Evolutionary conservation across 1,140 invertebrate genomes (phyloP).

Genomic region (Rhynchophorus ferrugineus): DNA sequence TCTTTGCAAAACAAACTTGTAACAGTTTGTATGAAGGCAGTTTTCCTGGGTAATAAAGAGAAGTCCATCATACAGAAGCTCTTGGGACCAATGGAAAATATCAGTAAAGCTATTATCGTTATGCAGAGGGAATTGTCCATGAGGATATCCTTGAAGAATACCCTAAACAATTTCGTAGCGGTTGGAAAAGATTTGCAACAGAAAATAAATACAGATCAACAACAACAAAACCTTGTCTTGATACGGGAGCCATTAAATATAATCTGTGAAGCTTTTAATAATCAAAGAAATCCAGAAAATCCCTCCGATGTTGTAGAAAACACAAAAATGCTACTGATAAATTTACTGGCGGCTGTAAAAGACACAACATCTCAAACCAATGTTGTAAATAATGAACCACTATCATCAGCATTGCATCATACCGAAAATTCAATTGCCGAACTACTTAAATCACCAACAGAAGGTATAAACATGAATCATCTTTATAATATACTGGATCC

Average conservation of each 20-base stretch:
- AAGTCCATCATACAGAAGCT: constrained; percentile 33
- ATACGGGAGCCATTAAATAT: background rate
- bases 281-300: constrained; percentile 9
- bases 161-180: constrained; percentile 9
- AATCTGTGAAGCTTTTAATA: background rate
- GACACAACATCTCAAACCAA: background rate
- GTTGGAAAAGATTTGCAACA: background rate
- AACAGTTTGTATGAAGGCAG: constrained; percentile 33
- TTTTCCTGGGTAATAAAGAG: constrained; percentile 22
- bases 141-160: constrained; percentile 16
- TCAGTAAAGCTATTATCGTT: constrained; percentile 29
- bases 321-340: background rate
- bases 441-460: background rate
- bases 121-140: constrained; percentile 25
- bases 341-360: background rate
- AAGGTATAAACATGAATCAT: background rate
- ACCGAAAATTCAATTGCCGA: background rate
- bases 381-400: background rate
- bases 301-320: background rate
- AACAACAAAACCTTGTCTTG: no score
- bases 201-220: background rate
- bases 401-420: background rate
- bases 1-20: constrained; percentile 33
- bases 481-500: constrained; percentile 1
- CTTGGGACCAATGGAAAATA: constrained; percentile 27